phyloP scores from a whole-genome alignment of 2,113 vertebrate genomes.

The Cnemophilus loriae region DNA sequence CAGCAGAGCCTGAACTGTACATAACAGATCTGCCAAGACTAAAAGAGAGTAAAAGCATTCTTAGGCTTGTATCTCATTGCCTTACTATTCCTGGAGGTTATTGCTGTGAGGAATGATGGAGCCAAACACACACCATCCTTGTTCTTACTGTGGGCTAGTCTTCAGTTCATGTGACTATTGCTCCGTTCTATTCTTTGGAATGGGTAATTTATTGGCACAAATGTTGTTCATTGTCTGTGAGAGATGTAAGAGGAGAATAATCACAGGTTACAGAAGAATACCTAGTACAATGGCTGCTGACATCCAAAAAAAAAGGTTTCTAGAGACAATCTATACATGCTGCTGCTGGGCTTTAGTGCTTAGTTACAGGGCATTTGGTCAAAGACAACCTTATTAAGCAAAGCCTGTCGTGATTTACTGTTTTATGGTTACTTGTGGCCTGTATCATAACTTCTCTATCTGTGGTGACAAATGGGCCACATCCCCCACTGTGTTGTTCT shows the following conservation, averaged over 20 bases:
- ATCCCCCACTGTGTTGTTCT: neutral
- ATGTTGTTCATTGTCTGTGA: neutral
- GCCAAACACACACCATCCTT: neutral
- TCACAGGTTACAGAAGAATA: neutral
- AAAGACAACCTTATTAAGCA: neutral
- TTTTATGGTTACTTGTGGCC: neutral
- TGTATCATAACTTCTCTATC: rapidly evolving
- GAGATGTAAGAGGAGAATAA: neutral
- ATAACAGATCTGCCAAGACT: neutral
- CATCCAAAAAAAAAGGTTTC: neutral
- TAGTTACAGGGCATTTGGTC: neutral
- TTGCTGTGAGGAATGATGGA: neutral
- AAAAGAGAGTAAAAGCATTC: neutral
- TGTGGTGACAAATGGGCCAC: neutral
- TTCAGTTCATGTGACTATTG: neutral
- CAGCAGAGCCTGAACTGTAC: neutral
- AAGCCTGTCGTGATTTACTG: neutral
- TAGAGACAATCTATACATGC: neutral
- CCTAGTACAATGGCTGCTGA: neutral
- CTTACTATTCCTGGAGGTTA: neutral
- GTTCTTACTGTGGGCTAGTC: neutral
- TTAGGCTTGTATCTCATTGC: neutral
- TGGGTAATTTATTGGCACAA: neutral
- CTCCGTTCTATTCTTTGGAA: neutral
- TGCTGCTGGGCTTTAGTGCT: neutral